Evolutionary conservation across 2,888 invertebrate species (phyloP).

Genomic region (Chydorus sphaericus): DNA sequence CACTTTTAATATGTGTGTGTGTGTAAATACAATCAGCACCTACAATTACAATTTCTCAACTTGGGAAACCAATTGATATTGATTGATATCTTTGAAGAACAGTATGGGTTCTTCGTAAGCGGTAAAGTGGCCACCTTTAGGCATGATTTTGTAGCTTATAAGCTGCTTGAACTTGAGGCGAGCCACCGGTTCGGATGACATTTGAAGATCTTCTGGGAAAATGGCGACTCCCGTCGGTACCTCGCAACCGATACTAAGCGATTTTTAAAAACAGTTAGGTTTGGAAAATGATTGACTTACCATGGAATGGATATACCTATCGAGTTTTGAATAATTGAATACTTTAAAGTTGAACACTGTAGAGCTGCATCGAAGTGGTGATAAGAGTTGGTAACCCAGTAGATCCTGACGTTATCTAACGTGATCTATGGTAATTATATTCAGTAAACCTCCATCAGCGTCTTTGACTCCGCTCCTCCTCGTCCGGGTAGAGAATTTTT

Average conservation of each 20-base stretch:
- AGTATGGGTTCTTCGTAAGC: conserved; percentile 61
- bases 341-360: too few relatives aligned
- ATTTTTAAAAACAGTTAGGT: too few relatives aligned
- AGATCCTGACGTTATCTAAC: conserved; percentile 65
- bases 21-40: background rate
- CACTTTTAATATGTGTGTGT: too few relatives aligned
- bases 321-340: too few relatives aligned
- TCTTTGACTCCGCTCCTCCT: conserved; percentile 35
- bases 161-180: conserved; percentile 46
- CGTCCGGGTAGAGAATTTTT: conserved; percentile 72
- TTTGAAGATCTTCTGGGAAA: conserved; percentile 52
- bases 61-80: conserved; percentile 31
- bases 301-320: too few relatives aligned
- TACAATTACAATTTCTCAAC: background rate
- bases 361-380: conserved; percentile 56
- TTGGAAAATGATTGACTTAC: background rate
- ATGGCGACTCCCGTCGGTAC: conserved; percentile 60
- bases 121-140: conserved; percentile 70
- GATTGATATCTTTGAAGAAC: conserved; percentile 55
- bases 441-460: conserved; percentile 47
- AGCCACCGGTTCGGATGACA: conserved; percentile 42
- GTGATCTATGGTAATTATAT: conserved; percentile 52
- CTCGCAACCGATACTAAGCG: conserved; percentile 44
- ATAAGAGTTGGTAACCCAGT: conserved; percentile 61
- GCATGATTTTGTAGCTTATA: conserved; percentile 46